Conservation (phyloP, 1,140 invertebrate genomes). For the Pentalonia nigronervosa region DNA sequence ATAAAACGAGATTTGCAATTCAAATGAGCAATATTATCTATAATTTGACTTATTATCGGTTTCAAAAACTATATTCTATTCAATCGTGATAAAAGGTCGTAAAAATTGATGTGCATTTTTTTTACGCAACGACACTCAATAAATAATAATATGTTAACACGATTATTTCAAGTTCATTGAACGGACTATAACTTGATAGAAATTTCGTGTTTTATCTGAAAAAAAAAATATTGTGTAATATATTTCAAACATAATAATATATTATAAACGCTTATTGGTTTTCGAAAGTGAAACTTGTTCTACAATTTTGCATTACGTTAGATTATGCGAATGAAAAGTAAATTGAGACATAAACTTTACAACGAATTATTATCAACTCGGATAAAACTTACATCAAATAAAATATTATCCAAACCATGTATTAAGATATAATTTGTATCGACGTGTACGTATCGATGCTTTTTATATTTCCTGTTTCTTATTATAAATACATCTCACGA, state of each 20-base stretch:
- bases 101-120: not conserved
- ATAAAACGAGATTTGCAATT: not conserved
- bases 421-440: not conserved
- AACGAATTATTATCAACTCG: not conserved
- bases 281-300: not conserved
- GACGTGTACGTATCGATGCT: not conserved
- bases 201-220: not conserved
- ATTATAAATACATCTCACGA: not conserved
- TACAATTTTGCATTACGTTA: not conserved
- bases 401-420: not conserved
- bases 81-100: not conserved
- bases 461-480: not conserved
- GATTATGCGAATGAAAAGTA: not conserved
- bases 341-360: not conserved
- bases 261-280: not conserved
- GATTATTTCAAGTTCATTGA: not conserved
- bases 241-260: not conserved
- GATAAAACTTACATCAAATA: not conserved
- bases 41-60: conserved; percentile 12
- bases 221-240: not conserved
- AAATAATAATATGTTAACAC: not conserved
- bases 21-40: not conserved
- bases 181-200: not conserved
- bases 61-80: not conserved
- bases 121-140: not conserved